Percentiles rank a stretch among this genome's conserved stretches.
Conservation (phyloP, 2,113 vertebrate species). For the Sceloporus tristichus region DNA sequence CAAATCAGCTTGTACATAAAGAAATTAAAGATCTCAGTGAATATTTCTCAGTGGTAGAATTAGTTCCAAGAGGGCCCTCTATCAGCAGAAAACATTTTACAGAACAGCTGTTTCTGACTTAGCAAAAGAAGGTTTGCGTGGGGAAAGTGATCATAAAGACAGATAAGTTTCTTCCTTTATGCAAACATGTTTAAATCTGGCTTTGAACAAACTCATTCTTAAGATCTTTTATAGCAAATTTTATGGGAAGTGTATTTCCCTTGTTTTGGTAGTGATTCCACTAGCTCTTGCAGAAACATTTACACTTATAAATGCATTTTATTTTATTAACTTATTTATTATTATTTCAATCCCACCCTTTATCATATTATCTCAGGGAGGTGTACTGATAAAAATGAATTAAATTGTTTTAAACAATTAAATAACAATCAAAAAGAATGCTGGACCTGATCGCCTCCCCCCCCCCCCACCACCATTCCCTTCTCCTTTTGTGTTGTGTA, state of each 20-base stretch:
- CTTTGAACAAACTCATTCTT: background rate
- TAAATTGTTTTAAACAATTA: too few species aligned
- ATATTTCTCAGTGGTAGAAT: background rate
- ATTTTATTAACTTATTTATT: too few species aligned
- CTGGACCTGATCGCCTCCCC: too few species aligned
- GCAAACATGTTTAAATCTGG: background rate
- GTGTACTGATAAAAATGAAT: too few species aligned
- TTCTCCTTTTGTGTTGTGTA: too few species aligned
- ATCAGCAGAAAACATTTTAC: background rate
- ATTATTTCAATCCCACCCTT: too few species aligned
- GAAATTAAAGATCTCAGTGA: background rate
- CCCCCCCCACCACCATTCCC: too few species aligned
- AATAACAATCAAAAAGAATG: too few species aligned
- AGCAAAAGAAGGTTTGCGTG: background rate
- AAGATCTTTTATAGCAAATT: background rate
- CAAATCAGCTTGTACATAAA: background rate
- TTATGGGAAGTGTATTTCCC: background rate
- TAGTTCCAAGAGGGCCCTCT: background rate
- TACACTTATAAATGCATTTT: background rate
- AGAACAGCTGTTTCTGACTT: background rate
- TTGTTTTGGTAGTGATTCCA: background rate
- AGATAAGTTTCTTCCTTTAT: background rate
- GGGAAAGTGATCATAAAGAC: background rate
- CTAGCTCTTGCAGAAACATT: background rate
- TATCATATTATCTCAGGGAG: too few species aligned